Evolutionary conservation across 1,140 invertebrate species (phyloP).

Genomic region (Procambarus virginalis): DNA sequence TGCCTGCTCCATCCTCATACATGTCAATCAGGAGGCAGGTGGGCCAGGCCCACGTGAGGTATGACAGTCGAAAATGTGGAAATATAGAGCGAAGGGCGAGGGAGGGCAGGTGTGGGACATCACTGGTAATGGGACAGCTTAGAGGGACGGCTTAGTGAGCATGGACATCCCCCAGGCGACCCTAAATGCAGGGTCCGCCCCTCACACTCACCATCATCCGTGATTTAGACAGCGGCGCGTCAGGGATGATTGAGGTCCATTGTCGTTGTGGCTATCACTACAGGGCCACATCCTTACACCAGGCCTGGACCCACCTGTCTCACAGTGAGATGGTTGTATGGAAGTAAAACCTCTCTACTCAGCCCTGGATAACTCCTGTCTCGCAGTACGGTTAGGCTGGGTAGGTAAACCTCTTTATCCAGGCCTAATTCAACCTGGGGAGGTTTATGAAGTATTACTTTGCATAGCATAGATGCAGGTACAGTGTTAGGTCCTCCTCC

Average conservation of each 20-base stretch:
- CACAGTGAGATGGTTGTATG: no score
- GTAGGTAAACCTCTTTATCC: no score
- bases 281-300: neutral
- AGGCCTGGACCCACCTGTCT: neutral
- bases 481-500: no score
- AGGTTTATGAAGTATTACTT: no score
- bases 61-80: neutral
- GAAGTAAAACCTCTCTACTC: no score
- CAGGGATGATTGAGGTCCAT: neutral
- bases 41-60: neutral
- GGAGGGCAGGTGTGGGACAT: neutral
- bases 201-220: neutral
- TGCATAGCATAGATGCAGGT: no score
- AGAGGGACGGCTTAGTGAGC: neutral
- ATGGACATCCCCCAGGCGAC: neutral
- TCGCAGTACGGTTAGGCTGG: no score
- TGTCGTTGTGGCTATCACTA: neutral
- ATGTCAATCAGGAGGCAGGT: no score
- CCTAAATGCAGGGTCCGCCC: neutral
- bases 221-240: neutral
- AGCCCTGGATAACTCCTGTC: no score
- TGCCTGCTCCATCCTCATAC: no score
- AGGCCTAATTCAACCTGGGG: no score
- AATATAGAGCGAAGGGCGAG: neutral
- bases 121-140: neutral